phyloP scores from a whole-genome alignment of 1,140 invertebrate species.

The Ooceraea biroi region DNA sequence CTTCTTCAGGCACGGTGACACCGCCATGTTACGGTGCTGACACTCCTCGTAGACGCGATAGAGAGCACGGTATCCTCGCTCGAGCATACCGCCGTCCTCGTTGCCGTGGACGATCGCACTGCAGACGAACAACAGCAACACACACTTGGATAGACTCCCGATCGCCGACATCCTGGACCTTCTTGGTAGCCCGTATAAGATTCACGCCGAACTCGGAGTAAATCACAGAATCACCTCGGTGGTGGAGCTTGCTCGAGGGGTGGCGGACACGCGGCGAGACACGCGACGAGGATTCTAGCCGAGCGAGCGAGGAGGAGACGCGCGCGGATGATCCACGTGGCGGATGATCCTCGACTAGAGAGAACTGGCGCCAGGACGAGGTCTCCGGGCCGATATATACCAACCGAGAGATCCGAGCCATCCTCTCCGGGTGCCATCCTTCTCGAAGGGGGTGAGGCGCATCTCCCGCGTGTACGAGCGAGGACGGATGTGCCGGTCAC shows the following conservation, averaged over 20 bases:
- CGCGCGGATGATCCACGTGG: slow-evolving; percentile 76
- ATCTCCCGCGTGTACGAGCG: slow-evolving; percentile 75
- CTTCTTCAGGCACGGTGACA: slow-evolving; percentile 92
- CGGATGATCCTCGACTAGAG: slow-evolving; percentile 78
- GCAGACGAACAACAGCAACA: slow-evolving; percentile 72
- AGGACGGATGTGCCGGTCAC: slow-evolving; percentile 24
- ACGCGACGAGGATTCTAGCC: slow-evolving; percentile 1
- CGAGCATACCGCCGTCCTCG: slow-evolving; percentile 78
- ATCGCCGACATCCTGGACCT: slow-evolving; percentile 40
- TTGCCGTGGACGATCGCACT: slow-evolving; percentile 57
- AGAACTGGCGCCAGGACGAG: slow-evolving; percentile 82
- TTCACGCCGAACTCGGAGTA: background rate
- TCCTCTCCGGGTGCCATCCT: slow-evolving; percentile 55
- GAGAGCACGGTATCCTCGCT: slow-evolving; percentile 81
- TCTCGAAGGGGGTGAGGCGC: slow-evolving; percentile 77
- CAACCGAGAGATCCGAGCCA: slow-evolving; percentile 51
- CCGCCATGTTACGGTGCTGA: slow-evolving; percentile 84
- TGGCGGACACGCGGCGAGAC: slow-evolving; percentile 24
- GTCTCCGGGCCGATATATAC: slow-evolving; percentile 82
- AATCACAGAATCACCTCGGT: slow-evolving; percentile 43
- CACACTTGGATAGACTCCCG: slow-evolving; percentile 78
- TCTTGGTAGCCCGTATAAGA: background rate
- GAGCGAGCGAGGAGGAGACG: slow-evolving; percentile 55
- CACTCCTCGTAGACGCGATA: slow-evolving; percentile 85
- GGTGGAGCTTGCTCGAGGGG: background rate